phyloP scores from a whole-genome alignment of 2,797 vertebrate genomes.

The Oceanodroma leucorhoa region DNA sequence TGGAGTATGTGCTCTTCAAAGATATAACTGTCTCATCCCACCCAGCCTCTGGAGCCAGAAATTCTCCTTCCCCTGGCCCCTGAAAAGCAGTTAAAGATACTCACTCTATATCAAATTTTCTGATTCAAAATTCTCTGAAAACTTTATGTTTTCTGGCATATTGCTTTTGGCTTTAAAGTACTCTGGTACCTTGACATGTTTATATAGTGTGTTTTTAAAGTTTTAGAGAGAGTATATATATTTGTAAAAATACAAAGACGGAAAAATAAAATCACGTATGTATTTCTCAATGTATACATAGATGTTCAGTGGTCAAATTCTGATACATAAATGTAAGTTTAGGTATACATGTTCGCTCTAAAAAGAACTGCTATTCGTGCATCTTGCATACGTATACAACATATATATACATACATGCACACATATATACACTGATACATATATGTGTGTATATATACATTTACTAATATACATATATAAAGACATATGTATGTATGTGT shows the following conservation, averaged over 20 bases:
- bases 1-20: not conserved
- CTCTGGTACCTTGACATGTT: not conserved
- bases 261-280: not conserved
- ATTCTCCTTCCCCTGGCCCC: constrained; percentile 12
- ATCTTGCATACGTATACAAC: not conserved
- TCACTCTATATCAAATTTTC: not conserved
- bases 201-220: not conserved
- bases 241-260: not conserved
- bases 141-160: not conserved
- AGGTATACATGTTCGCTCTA: not conserved
- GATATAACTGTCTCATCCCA: not conserved
- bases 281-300: not conserved
- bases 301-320: not conserved
- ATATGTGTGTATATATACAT: not conserved
- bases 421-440: not conserved
- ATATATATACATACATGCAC: not conserved
- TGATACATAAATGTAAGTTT: not conserved
- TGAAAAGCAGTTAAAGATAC: not conserved
- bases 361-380: not conserved
- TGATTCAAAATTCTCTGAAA: not conserved
- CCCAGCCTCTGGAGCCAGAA: not conserved
- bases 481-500: not conserved
- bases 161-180: not conserved
- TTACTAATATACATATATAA: not conserved
- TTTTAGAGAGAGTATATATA: not conserved